Conservation (phyloP, 2,113 vertebrate genomes). For the Ellobius talpinus region DNA sequence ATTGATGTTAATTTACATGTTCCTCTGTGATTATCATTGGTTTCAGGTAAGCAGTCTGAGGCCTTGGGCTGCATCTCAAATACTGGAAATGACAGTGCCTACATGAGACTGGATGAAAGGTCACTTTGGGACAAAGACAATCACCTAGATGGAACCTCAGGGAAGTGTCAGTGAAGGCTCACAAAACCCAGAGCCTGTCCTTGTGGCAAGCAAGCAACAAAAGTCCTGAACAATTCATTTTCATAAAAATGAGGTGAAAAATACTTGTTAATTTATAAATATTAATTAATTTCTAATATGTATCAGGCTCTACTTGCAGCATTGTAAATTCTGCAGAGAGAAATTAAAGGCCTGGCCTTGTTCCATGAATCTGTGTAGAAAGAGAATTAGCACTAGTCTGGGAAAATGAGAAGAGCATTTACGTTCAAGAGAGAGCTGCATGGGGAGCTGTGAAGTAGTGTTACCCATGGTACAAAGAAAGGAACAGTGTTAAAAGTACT, state of each 20-base stretch:
- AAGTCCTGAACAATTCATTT: neutral
- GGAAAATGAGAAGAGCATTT: neutral
- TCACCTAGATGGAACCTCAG: neutral
- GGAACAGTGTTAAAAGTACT: neutral
- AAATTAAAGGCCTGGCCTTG: neutral
- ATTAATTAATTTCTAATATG: conserved; percentile 14
- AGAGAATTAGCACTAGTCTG: neutral
- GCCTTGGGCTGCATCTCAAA: conserved; percentile 59
- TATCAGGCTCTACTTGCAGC: neutral
- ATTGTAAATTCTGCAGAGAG: neutral
- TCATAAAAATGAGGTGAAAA: conserved; percentile 33
- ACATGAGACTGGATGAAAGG: neutral
- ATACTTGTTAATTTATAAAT: conserved; percentile 38
- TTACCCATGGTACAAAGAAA: neutral
- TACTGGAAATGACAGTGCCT: conserved; percentile 22
- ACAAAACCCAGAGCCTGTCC: neutral
- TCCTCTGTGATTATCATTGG: conserved; percentile 56
- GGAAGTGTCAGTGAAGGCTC: neutral
- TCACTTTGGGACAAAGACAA: conserved; percentile 61
- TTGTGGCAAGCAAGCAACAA: neutral
- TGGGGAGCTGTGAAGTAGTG: neutral
- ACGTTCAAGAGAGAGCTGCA: neutral
- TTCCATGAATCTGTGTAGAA: neutral
- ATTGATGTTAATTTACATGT: conserved; percentile 73
- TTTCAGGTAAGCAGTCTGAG: conserved; percentile 64